Percentiles rank a stretch among this genome's conserved stretches.
Conservation (phyloP, 1,140 invertebrate species). For the Oscheius sp. region DNA sequence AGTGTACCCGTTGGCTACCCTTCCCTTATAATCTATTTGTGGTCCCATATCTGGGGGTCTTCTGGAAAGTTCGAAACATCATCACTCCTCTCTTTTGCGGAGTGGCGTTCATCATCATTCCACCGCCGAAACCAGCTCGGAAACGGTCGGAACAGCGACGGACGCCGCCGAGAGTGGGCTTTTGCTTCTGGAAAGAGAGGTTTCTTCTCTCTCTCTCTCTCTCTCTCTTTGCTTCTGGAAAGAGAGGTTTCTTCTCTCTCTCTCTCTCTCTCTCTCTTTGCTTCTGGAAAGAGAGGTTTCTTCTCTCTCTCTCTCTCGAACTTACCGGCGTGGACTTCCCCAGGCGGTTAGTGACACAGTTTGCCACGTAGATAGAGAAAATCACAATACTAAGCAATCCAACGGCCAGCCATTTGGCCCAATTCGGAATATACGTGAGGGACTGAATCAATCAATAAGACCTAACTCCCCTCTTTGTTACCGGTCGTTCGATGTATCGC, state of each 20-base stretch:
- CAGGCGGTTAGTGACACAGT: conserved; percentile 13
- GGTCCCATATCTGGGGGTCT: conserved; percentile 1
- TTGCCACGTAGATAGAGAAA: conserved; percentile 18
- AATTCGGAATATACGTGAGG: conserved; percentile 4
- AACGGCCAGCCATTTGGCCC: conserved; percentile 7
- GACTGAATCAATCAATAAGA: conserved; percentile 7
- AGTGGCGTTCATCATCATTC: conserved; percentile 19
- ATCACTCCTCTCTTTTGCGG: conserved; percentile 14
- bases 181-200: background rate
- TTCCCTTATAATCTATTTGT: too few relatives aligned
- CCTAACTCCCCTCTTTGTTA: too few relatives aligned
- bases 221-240: background rate
- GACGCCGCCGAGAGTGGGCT: background rate
- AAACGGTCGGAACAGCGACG: conserved; percentile 12
- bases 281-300: background rate
- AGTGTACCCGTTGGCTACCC: too few relatives aligned
- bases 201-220: too few relatives aligned
- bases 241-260: too few relatives aligned
- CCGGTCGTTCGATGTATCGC: background rate
- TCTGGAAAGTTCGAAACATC: conserved; percentile 20
- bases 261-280: too few relatives aligned
- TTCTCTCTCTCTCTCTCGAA: background rate
- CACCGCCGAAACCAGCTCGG: conserved; percentile 23
- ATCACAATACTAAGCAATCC: background rate
- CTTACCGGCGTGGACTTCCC: background rate